A percentile compares a stretch with the other conserved stretches of the same genome.
Evolutionary conservation across 2,797 vertebrate species (phyloP).

Genomic region (Cryptoblepharus egeriae): DNA sequence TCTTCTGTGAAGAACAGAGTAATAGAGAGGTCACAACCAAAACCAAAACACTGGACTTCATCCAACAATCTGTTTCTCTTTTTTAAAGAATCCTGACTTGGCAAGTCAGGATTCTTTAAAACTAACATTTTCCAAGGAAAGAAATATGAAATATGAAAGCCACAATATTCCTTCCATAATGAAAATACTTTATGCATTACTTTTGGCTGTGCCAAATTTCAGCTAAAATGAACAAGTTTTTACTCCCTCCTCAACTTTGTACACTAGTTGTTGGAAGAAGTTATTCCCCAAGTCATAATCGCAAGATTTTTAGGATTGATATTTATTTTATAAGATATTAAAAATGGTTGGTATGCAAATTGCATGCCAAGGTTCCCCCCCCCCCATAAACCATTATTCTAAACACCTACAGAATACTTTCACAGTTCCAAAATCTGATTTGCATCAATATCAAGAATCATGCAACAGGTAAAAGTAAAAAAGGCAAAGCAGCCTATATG

Average conservation of each 20-base stretch:
- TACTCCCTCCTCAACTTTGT: background rate
- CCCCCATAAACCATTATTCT: background rate
- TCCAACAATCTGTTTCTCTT: background rate
- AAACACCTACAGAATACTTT: background rate
- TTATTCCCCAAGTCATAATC: background rate
- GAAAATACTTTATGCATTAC: background rate
- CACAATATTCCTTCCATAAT: conserved; percentile 7
- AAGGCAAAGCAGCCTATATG: too few relatives aligned
- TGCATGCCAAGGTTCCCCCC: background rate
- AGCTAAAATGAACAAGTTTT: conserved; percentile 7
- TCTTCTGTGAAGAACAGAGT: background rate
- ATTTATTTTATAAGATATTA: background rate
- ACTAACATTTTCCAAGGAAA: conserved; percentile 22
- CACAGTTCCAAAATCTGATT: background rate
- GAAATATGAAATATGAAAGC: background rate
- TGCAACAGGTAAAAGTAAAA: background rate
- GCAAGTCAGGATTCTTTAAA: too few relatives aligned
- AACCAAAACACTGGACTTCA: conserved; percentile 1
- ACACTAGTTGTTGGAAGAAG: background rate
- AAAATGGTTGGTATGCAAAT: background rate
- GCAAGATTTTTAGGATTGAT: background rate
- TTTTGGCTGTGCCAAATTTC: conserved; percentile 10
- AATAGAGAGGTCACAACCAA: background rate
- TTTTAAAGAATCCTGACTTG: conserved; percentile 5
- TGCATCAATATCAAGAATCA: background rate